A percentile compares a stretch with the other conserved stretches of the same genome.
phyloP scores from a whole-genome alignment of 1,140 invertebrate species.

The Ceratoteleas bidentatus region DNA sequence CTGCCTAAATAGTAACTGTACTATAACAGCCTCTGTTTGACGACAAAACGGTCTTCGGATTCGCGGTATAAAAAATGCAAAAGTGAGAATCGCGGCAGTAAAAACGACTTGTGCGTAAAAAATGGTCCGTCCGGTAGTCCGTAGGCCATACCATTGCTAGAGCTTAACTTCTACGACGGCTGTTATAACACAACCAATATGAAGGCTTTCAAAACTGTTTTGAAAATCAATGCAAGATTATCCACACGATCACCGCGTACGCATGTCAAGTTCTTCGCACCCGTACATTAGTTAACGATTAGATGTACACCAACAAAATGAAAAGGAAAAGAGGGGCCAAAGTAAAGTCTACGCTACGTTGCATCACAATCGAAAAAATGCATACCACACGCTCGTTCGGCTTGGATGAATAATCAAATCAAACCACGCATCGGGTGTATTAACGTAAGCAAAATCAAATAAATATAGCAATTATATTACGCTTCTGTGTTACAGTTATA shows the following conservation, averaged over 20 bases:
- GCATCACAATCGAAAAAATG: conserved; percentile 71
- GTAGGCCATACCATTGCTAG: conserved; percentile 12
- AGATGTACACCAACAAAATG: conserved; percentile 36
- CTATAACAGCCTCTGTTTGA: conserved; percentile 71
- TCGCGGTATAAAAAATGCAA: conserved; percentile 42
- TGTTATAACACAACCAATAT: conserved; percentile 75
- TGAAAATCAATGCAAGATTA: conserved; percentile 74
- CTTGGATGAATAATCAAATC: conserved; percentile 46
- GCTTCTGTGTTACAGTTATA: conserved; percentile 62
- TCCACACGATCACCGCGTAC: conserved; percentile 73
- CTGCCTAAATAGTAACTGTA: conserved; percentile 69
- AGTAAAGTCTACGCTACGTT: conserved; percentile 65
- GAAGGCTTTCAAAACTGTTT: conserved; percentile 64
- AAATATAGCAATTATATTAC: conserved; percentile 75
- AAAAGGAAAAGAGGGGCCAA: conserved; percentile 28
- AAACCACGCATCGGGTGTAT: conserved; percentile 58
- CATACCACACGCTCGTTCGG: conserved; percentile 52
- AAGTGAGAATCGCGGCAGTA: conserved; percentile 42
- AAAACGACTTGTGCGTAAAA: conserved; percentile 52
- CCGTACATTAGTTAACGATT: conserved; percentile 67
- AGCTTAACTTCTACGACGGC: conserved; percentile 54
- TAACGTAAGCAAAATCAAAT: conserved; percentile 72
- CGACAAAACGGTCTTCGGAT: conserved; percentile 29
- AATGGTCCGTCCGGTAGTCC: conserved; percentile 13
- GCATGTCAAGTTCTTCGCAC: conserved; percentile 55